Conservation (phyloP, 23 tunicate species). For the Aplidium turbinatum region DNA sequence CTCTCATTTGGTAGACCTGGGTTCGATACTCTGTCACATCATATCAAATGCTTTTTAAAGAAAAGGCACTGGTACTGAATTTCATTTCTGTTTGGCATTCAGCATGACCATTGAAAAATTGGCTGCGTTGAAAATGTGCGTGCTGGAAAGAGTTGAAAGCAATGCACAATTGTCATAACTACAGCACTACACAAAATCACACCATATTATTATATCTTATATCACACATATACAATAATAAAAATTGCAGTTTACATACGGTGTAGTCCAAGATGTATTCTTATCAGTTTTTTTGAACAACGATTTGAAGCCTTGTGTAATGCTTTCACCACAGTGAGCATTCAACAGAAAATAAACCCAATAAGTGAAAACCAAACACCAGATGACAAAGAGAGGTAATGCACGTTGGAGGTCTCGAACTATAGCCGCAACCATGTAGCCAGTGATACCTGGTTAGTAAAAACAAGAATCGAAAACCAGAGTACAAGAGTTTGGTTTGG, state of each 20-base stretch:
- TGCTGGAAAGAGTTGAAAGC: no score
- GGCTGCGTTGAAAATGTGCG: no score
- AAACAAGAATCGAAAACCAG: neutral
- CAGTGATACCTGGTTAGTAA: conserved; percentile 59
- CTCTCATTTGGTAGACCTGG: no score
- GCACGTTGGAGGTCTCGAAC: conserved; percentile 44
- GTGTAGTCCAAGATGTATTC: conserved; percentile 69
- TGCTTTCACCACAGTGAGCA: conserved; percentile 47
- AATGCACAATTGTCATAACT: no score
- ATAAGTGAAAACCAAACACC: conserved; percentile 53
- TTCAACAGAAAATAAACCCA: conserved; percentile 56
- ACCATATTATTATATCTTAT: no score
- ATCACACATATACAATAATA: no score
- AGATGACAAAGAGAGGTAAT: conserved; percentile 46
- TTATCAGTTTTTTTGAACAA: neutral
- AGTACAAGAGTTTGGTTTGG: neutral
- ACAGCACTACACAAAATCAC: no score
- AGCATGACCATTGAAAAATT: no score
- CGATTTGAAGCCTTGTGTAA: conserved; percentile 22
- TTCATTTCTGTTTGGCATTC: no score
- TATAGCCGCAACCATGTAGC: conserved; percentile 42
- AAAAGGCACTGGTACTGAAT: no score
- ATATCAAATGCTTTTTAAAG: no score
- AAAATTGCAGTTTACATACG: conserved; percentile 25
- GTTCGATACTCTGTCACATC: no score